A percentile compares a stretch with the other conserved stretches of the same genome.
phyloP scores from a whole-genome alignment of 2,797 vertebrate genomes.

The Pelochelys cantorii region DNA sequence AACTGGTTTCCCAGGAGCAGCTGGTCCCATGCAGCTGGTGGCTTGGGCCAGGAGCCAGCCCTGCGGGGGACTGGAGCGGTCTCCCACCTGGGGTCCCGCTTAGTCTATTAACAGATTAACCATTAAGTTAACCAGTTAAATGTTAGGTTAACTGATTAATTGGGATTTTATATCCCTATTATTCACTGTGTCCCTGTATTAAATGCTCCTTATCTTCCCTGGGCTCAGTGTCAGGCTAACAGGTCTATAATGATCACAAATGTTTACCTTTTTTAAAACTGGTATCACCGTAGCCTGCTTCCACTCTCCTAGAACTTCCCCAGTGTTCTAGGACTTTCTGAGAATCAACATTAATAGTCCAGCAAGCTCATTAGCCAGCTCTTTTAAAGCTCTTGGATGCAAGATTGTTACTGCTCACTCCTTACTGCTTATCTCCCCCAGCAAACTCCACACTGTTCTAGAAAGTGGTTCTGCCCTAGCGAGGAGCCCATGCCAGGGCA shows the following conservation, averaged over 20 bases:
- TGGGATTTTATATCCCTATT: too few species aligned
- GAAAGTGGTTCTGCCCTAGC: slow-evolving; percentile 56
- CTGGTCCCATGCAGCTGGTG: too few species aligned
- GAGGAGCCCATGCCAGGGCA: slow-evolving; percentile 67
- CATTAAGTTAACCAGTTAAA: too few species aligned
- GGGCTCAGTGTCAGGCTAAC: neutral
- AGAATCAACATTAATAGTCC: neutral
- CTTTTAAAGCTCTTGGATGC: neutral
- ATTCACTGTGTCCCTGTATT: too few species aligned
- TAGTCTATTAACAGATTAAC: too few species aligned
- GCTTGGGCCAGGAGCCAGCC: too few species aligned
- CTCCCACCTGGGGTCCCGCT: too few species aligned
- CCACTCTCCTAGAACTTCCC: neutral
- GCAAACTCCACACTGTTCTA: slow-evolving; percentile 32
- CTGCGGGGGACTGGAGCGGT: too few species aligned
- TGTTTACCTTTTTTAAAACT: neutral
- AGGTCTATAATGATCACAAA: neutral
- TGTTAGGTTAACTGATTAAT: too few species aligned
- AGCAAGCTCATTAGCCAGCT: neutral
- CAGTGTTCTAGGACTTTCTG: neutral
- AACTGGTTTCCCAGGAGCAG: too few species aligned
- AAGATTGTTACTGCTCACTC: neutral
- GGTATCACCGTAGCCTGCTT: neutral
- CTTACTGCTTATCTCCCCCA: neutral
- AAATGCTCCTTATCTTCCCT: neutral